These are phyloP conservation scores for Microcebus ravelobensis DNA, from an alignment of 2,113 vertebrate species.

Conservation along the genomic window DNA sequence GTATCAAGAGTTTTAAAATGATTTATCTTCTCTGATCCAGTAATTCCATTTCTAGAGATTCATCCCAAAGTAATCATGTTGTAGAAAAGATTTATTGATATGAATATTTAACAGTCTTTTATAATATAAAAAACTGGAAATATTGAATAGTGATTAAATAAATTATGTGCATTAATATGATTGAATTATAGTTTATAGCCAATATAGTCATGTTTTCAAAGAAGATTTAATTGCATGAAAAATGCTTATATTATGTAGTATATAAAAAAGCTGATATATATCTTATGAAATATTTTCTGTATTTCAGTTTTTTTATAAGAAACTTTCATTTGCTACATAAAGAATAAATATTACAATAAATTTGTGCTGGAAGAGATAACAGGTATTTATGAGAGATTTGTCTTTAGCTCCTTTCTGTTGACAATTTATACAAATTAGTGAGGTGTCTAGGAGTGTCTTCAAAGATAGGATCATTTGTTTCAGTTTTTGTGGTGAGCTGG, in stretches of 20 bases:
- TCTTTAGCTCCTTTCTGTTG: neutral
- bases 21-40: neutral
- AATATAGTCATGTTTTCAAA: neutral
- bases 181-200: neutral
- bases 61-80: conserved; percentile 32
- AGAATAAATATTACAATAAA: neutral
- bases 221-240: neutral
- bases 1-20: conserved; percentile 32
- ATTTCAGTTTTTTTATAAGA: neutral
- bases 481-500: neutral
- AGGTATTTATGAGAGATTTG: neutral
- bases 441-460: neutral
- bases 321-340: neutral
- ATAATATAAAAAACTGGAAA: conserved; percentile 4
- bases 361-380: neutral
- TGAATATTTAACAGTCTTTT: neutral
- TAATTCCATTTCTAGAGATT: neutral
- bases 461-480: neutral
- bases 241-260: neutral
- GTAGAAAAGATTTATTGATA: neutral
- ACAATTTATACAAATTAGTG: neutral
- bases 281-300: neutral
- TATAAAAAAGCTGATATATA: neutral
- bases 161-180: conserved; percentile 19
- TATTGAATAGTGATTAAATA: conserved; percentile 44